Percentiles rank a stretch among this genome's conserved stretches.
phyloP scores from a whole-genome alignment of 53 echinoderm and acorn worm genomes.

The Henricia sp. region DNA sequence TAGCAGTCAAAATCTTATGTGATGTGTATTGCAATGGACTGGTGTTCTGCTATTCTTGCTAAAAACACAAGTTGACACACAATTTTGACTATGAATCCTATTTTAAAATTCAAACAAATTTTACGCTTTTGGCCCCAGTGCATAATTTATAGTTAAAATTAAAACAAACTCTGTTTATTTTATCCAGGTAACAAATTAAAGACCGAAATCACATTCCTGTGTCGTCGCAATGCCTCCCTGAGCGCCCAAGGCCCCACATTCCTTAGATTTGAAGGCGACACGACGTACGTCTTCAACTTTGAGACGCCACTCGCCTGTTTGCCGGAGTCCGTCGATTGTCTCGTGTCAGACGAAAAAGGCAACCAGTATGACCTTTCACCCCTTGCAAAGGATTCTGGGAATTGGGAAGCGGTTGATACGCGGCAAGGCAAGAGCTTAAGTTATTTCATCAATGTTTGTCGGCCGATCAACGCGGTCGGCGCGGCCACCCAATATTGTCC shows the following conservation, averaged over 20 bases:
- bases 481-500: constrained; percentile 70
- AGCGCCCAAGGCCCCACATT: constrained; percentile 58
- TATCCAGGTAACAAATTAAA: constrained; percentile 11
- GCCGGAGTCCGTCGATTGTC: constrained; percentile 95
- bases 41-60: too few species aligned
- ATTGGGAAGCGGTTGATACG: constrained; percentile 96
- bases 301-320: constrained; percentile 94
- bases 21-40: too few species aligned
- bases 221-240: constrained; percentile 75
- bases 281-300: constrained; percentile 87
- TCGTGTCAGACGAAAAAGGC: constrained; percentile 79
- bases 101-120: too few species aligned
- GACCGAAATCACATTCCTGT: constrained; percentile 89
- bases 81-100: too few species aligned
- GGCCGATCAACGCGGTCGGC: constrained; percentile 76
- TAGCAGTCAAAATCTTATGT: too few species aligned
- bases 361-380: constrained; percentile 95
- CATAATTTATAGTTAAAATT: too few species aligned
- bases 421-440: constrained; percentile 59
- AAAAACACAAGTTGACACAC: too few species aligned
- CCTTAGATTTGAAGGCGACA: constrained; percentile 66
- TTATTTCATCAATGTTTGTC: constrained; percentile 96
- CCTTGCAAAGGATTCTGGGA: constrained; percentile 83
- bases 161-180: background rate
- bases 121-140: too few species aligned